A percentile compares a stretch with the other conserved stretches of the same genome.
These are phyloP conservation scores for Fistularia tabacaria DNA, from an alignment of 2,797 vertebrate genomes.

Conservation along the genomic window DNA sequence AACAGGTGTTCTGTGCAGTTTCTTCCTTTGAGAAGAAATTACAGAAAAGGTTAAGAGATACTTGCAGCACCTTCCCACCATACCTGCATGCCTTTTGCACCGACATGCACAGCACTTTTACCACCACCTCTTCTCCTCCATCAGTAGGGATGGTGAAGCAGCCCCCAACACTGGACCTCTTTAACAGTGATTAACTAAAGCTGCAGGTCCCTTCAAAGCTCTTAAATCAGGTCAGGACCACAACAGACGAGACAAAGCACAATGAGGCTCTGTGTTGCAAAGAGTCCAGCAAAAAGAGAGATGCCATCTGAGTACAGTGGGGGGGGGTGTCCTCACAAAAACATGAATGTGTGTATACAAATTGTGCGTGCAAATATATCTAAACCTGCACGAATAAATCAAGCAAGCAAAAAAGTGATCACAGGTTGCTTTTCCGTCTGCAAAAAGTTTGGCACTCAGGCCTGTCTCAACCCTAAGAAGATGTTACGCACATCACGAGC, in stretches of 20 bases:
- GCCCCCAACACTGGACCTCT: conserved; percentile 24
- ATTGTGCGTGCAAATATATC: too few species aligned
- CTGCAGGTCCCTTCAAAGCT: conserved; percentile 63
- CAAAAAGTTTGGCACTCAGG: too few species aligned
- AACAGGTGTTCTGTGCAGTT: too few species aligned
- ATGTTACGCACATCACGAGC: too few species aligned
- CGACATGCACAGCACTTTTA: conserved; percentile 8
- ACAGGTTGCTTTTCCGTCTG: too few species aligned
- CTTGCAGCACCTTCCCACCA: background rate
- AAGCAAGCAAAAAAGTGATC: too few species aligned
- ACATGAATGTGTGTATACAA: background rate
- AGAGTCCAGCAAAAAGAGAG: conserved; percentile 25
- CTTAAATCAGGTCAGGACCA: conserved; percentile 62
- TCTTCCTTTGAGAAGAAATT: too few species aligned
- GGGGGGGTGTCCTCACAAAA: background rate
- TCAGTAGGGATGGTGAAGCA: background rate
- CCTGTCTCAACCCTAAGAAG: too few species aligned
- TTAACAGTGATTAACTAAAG: conserved; percentile 68
- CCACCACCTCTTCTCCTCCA: background rate
- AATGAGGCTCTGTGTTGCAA: conserved; percentile 64
- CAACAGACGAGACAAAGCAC: conserved; percentile 54
- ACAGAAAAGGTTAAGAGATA: too few species aligned
- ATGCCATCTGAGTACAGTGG: conserved; percentile 33
- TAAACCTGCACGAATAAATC: too few species aligned
- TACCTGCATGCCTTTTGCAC: background rate